Evolutionary conservation across 2,888 invertebrate species (phyloP), one percentile per base, ranked within the genome.

Genomic region (Pegoplata infirma): DNA sequence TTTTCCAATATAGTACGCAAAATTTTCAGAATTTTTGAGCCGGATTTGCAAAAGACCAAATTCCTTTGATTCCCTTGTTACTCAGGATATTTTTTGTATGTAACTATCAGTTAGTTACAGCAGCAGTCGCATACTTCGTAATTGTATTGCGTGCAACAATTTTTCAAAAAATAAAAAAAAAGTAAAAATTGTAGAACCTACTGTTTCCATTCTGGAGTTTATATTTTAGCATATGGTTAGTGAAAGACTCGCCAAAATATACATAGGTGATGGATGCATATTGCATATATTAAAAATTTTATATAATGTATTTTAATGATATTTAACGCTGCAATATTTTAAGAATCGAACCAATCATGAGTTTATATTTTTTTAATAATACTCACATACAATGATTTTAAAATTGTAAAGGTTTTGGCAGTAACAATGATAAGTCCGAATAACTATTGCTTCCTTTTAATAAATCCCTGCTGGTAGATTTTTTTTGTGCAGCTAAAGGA

Each of bases 71-170:
- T 25, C 25, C 25, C 25, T 25, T n/a, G n/a, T n/a, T n/a, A n/a
- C n/a, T n/a, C n/a, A n/a, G n/a, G n/a, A n/a, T n/a, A n/a, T n/a
- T 46, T 14, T 3, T 19, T 19, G 47, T 47, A 53, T 25, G 14
- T 47, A 19, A 47, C 19, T 5, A 23, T 0, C 14, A 25, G 23
- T n/a, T n/a, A 53, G 14, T 25, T 25, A 25, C 51, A 25, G n/a
- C 16, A 25, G 36, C 36, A n/a, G 36, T n/a, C n/a, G n/a, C n/a
- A 40, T 40, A n/a, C 36, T n/a, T 40, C 36, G 36, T 63, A 63
- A 58, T 63, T 51, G 49, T 49, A 14, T 63, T 63, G 63, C 63
- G 63, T 63, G 63, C 63, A 63, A 63, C 63, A 63, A 63, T 63
- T 63, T 63, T 63, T 49, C 21, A 10, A n/a, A 8, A n/a, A 53